Evolutionary conservation across 2,113 vertebrate species (phyloP).

Genomic region (Azemiops feae): DNA sequence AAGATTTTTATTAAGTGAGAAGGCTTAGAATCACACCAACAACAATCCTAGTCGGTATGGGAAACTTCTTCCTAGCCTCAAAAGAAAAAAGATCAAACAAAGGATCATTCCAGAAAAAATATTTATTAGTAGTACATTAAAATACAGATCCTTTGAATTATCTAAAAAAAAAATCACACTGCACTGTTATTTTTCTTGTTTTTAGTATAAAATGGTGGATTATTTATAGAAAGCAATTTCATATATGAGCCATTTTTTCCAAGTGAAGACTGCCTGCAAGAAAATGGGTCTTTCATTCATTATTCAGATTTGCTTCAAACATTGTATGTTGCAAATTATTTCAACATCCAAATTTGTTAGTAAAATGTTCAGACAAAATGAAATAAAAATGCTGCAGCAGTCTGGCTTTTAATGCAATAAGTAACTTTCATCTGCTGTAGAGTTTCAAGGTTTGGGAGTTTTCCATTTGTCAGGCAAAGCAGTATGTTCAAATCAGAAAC

Average conservation of each 20-base stretch:
- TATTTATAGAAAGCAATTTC: neutral
- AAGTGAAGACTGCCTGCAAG: neutral
- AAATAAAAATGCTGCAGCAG: conserved; percentile 23
- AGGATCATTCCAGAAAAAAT: neutral
- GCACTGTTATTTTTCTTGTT: neutral
- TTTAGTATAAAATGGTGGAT: neutral
- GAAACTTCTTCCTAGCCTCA: neutral
- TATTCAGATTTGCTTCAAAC: conserved; percentile 8
- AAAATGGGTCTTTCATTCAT: conserved; percentile 4
- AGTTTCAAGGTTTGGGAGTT: conserved; percentile 51
- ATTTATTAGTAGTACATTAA: neutral
- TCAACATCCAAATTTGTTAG: conserved; percentile 22
- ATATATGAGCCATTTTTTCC: neutral
- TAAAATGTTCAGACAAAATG: conserved; percentile 6
- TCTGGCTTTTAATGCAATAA: conserved; percentile 36
- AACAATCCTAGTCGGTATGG: neutral
- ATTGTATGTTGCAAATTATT: neutral
- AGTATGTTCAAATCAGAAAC: conserved; percentile 54
- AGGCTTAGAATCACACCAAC: neutral
- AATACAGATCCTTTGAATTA: neutral
- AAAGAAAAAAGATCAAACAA: neutral
- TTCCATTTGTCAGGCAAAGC: conserved; percentile 52
- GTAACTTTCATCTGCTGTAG: conserved; percentile 34
- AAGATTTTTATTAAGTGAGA: neutral
- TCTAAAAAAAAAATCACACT: neutral